Percentiles rank a stretch among this genome's conserved stretches.
These are phyloP conservation scores for Platichthys flesus DNA, from an alignment of 2,113 vertebrate genomes.

Conservation along the genomic window DNA sequence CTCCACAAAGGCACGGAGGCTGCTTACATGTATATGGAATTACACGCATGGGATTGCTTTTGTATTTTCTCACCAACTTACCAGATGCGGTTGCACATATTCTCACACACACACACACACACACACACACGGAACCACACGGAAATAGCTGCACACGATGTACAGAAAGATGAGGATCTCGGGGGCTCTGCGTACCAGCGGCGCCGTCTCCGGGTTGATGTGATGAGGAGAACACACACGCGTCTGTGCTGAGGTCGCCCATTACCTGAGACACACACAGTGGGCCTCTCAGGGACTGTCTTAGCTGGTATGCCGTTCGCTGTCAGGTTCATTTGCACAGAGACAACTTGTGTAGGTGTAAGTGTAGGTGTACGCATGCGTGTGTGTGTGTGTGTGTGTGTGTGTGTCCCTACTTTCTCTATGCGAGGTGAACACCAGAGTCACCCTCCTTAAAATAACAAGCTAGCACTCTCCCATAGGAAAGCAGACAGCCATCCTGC, in stretches of 20 bases:
- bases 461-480: conserved; percentile 75
- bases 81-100: not conserved
- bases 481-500: conserved; percentile 73
- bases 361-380: not conserved
- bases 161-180: not conserved
- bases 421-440: conserved; percentile 68
- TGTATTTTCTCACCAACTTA: not conserved
- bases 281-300: conserved; percentile 36
- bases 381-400: conserved; percentile 27
- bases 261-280: conserved; percentile 51
- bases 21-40: conserved; percentile 26
- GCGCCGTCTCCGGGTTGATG: conserved; percentile 11
- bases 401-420: conserved; percentile 52
- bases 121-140: not conserved
- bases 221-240: conserved; percentile 27
- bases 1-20: conserved; percentile 11
- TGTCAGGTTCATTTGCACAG: conserved; percentile 62
- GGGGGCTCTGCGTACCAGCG: conserved; percentile 5
- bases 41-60: not conserved
- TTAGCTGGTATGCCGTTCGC: conserved; percentile 19
- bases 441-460: conserved; percentile 83
- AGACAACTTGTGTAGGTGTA: conserved; percentile 42
- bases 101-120: not conserved
- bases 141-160: not conserved
- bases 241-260: conserved; percentile 18